Base-by-base conservation (phyloP, 2,888 invertebrate genomes). In the Dryobota labecula region DNA sequence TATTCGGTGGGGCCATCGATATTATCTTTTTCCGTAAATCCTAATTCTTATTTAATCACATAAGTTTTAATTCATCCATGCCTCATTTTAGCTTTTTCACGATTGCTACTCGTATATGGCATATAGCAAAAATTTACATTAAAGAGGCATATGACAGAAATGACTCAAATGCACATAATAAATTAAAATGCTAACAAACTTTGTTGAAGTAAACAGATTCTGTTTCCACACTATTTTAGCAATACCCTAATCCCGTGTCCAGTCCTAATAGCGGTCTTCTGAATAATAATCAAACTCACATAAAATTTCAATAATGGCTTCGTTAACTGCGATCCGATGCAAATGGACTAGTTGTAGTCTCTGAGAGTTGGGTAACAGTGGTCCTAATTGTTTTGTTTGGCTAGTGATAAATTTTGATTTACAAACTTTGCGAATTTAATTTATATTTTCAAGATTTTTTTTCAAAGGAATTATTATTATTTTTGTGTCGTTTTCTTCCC, bases 201-300 rank as follows among this genome's bases (percentile, higher is more conserved):
- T 56, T 33, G 18, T 2, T n/a, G 1, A 18, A 15, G n/a, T n/a
- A 11, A 7, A 30, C 9, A 6, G 6, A 80, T 80, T 82, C 89
- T 30, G 9, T 77, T 77, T 93, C 94, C 89, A 90, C 69, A 89
- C 73, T 81, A 81, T 60, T 58, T 38, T 54, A 87, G 30, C 90
- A 70, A 69, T 78, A 66, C 76, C 84, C 84, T 87, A 91, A 92
- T 91, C 92, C 90, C 92, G 84, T 95, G 95, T 95, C 95, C 95
- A 95, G 92, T 93, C 83, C 93, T 94, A 95, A 94, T 94, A 94
- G 94, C 93, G 95, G 95, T 95, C 95, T 95, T 94, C 94, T 95
- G 95, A 95, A 95, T 95, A 95, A 95, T 95, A 95, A 95, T 95
- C 93, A 94, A 94, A 95, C 93, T 94, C 93, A 91, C 94, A 94